Conservation (phyloP, 2,113 vertebrate genomes). For the Cettia cetti region DNA sequence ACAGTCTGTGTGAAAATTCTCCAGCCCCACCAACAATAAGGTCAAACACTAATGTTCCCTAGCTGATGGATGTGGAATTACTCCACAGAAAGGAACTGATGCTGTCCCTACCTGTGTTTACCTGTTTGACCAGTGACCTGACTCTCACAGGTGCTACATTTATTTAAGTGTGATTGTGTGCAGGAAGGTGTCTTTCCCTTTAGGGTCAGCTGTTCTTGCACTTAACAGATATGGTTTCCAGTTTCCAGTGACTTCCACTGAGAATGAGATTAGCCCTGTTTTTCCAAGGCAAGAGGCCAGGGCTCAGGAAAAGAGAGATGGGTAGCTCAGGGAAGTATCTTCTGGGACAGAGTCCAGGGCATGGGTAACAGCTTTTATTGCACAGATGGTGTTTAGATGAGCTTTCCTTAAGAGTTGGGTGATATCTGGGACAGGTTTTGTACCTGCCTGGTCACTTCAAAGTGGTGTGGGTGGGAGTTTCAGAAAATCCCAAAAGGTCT, state of each 20-base stretch:
- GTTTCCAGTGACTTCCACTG: background rate
- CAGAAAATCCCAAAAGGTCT: background rate
- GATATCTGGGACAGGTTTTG: background rate
- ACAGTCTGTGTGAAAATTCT: background rate
- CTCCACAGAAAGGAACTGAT: background rate
- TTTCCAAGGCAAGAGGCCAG: background rate
- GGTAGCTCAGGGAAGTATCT: background rate
- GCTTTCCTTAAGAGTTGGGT: background rate
- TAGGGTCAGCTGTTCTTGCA: background rate
- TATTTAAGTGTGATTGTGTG: background rate
- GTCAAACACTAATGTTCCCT: background rate
- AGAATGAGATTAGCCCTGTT: background rate
- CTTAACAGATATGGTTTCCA: background rate
- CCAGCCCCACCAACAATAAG: background rate
- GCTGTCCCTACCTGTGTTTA: background rate
- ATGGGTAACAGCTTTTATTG: background rate
- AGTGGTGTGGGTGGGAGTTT: background rate
- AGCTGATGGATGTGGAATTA: background rate
- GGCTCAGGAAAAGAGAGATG: background rate
- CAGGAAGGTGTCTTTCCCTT: background rate
- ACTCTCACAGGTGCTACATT: background rate
- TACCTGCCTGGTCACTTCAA: background rate
- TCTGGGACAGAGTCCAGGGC: background rate
- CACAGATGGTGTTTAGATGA: background rate
- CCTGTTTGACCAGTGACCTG: background rate